phyloP scores from a whole-genome alignment of 64 coral and sea anemone genomes.

The Anthopleura sola region DNA sequence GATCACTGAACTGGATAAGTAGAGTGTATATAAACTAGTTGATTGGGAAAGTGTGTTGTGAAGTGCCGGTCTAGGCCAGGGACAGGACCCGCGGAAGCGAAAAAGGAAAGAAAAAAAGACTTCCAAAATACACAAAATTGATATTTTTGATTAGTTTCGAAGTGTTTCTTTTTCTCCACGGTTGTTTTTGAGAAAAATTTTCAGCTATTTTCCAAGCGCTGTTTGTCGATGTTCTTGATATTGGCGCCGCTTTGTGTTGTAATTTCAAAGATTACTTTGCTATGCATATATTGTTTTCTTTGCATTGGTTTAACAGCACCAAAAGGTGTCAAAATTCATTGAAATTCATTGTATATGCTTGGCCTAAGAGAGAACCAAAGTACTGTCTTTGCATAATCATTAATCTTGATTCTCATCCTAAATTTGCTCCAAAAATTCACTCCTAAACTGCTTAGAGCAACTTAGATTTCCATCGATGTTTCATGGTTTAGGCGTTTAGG shows the following conservation, averaged over 20 bases:
- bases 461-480: neutral
- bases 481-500: neutral
- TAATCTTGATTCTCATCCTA: neutral
- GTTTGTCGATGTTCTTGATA: neutral
- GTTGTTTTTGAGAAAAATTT: neutral
- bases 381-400: neutral
- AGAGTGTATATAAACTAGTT: slow-evolving; percentile 5
- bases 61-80: neutral
- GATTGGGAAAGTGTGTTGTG: neutral
- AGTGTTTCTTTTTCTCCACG: neutral
- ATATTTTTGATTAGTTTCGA: neutral
- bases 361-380: neutral
- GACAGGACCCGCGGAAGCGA: neutral
- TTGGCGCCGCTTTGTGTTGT: neutral
- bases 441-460: neutral
- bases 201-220: neutral
- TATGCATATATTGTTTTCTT: neutral
- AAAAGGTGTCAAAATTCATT: slow-evolving; percentile 9
- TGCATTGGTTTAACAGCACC: neutral
- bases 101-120: neutral
- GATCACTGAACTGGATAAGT: slow-evolving; percentile 21
- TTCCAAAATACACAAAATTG: neutral
- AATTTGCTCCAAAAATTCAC: neutral
- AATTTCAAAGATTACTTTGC: neutral
- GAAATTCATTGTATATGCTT: neutral